phyloP scores from a whole-genome alignment of 1,140 invertebrate species.

The Coenobita brevimanus region DNA sequence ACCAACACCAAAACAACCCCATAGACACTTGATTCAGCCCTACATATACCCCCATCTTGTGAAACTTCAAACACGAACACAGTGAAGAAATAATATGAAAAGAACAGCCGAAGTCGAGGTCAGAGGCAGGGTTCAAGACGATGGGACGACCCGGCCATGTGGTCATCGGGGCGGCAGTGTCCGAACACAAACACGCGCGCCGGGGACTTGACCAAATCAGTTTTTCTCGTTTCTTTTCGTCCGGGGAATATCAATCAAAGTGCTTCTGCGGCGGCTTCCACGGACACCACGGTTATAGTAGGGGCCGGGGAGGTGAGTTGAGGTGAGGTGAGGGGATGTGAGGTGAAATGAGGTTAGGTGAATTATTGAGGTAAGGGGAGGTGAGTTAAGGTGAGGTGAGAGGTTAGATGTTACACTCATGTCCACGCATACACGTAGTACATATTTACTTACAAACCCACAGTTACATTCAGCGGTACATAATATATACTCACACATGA shows the following conservation, averaged over 20 bases:
- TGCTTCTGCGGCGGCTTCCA: conserved; percentile 24
- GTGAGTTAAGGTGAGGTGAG: too few species aligned
- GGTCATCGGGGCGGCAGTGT: conserved; percentile 63
- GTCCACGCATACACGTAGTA: too few species aligned
- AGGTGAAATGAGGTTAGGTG: background rate
- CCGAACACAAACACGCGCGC: conserved; percentile 65
- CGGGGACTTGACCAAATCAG: conserved; percentile 58
- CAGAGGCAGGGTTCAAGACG: conserved; percentile 1
- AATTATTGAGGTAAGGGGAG: background rate
- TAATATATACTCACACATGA: too few species aligned
- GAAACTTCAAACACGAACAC: background rate
- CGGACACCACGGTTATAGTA: too few species aligned
- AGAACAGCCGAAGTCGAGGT: conserved; percentile 22
- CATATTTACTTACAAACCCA: too few species aligned
- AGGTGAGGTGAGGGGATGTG: too few species aligned
- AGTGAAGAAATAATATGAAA: background rate
- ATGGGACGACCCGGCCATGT: conserved; percentile 48
- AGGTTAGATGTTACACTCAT: too few species aligned
- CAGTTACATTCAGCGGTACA: too few species aligned
- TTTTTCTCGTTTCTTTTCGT: conserved; percentile 65
- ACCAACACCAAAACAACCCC: background rate
- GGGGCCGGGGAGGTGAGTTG: too few species aligned
- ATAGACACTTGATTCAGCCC: background rate
- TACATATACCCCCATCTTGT: background rate
- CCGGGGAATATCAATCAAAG: conserved; percentile 54